A percentile compares a stretch with the other conserved stretches of the same genome.
Evolutionary conservation across 2,888 invertebrate species (phyloP).

Genomic region (Koerneria pararmatus): DNA sequence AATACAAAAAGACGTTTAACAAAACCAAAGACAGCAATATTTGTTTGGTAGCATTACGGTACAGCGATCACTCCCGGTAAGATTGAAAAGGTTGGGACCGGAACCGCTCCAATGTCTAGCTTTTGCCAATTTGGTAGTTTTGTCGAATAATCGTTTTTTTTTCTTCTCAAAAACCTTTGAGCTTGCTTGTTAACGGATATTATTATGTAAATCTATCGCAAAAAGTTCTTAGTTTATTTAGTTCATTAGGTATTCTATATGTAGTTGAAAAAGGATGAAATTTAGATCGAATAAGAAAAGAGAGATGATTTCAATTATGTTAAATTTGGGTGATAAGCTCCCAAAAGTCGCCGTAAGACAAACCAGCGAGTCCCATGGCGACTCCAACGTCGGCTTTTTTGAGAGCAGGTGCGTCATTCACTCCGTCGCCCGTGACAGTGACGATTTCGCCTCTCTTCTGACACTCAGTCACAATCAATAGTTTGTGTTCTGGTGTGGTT

Average conservation of each 20-base stretch:
- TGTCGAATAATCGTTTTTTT: too few species aligned
- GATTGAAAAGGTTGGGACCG: neutral
- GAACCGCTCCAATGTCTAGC: too few species aligned
- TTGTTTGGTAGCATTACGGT: too few species aligned
- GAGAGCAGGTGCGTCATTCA: conserved; percentile 40
- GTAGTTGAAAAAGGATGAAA: too few species aligned
- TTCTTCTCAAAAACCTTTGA: too few species aligned
- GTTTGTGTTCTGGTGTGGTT: conserved; percentile 41
- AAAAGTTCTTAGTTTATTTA: too few species aligned
- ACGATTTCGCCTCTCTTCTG: conserved; percentile 38
- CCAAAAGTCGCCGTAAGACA: too few species aligned
- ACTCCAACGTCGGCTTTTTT: conserved; percentile 47
- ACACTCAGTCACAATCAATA: conserved; percentile 35
- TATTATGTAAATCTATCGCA: too few species aligned
- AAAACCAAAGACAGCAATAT: too few species aligned
- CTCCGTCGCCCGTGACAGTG: conserved; percentile 39
- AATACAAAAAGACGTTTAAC: neutral
- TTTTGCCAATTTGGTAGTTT: too few species aligned
- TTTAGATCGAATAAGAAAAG: neutral
- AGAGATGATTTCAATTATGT: neutral
- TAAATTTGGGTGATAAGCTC: neutral
- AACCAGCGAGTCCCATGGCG: conserved; percentile 43
- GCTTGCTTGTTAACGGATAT: too few species aligned
- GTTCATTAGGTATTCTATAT: too few species aligned
- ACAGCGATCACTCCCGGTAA: neutral